Conservation (phyloP, 2,888 invertebrate species). For the Malachius bipustulatus region DNA sequence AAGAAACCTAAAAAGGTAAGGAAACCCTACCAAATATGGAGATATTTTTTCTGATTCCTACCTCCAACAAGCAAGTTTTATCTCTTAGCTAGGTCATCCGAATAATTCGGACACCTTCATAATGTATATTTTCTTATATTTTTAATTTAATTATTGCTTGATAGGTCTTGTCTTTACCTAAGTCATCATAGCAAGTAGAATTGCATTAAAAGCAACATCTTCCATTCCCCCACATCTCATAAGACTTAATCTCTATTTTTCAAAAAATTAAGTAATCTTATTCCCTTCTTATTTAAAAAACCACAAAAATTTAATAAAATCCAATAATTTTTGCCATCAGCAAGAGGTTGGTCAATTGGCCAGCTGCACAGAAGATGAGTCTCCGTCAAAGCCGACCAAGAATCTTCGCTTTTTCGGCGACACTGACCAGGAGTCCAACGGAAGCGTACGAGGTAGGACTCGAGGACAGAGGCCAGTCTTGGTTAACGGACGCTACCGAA, state of each 20-base stretch:
- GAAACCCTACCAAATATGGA: conserved; percentile 3
- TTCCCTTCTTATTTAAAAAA: too few species aligned
- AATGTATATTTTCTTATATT: not conserved
- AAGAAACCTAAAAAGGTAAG: conserved; percentile 48
- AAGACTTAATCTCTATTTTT: too few species aligned
- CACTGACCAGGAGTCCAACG: conserved; percentile 66
- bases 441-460: conserved; percentile 35
- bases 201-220: too few species aligned
- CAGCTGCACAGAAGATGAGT: conserved; percentile 49
- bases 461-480: conserved; percentile 14
- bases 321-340: too few species aligned
- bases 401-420: conserved; percentile 76
- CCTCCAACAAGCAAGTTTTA: conserved; percentile 4
- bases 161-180: too few species aligned
- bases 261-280: too few species aligned
- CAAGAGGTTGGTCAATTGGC: too few species aligned
- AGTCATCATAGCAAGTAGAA: too few species aligned
- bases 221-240: too few species aligned
- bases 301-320: too few species aligned
- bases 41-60: not conserved
- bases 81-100: not conserved
- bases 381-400: conserved; percentile 41
- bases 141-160: too few species aligned
- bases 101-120: not conserved
- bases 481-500: conserved; percentile 22